A percentile compares a stretch with the other conserved stretches of the same genome.
These are phyloP conservation scores for Gari tellinella DNA, from an alignment of 2,888 invertebrate species.

Conservation along the genomic window DNA sequence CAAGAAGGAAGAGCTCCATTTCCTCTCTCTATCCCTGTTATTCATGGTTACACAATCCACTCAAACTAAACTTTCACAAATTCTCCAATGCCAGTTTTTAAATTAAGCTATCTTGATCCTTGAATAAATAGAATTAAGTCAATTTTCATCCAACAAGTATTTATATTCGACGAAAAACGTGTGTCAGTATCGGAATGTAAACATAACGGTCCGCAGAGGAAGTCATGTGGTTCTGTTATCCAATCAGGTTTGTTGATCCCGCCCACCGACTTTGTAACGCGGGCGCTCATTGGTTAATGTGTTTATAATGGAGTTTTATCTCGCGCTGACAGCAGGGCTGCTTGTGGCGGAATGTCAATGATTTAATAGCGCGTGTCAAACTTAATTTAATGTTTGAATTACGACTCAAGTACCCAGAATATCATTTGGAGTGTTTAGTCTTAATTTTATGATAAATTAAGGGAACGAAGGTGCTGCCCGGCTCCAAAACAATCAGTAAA, in stretches of 20 bases:
- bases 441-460: too few relatives aligned
- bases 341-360: constrained; percentile 5
- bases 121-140: background rate
- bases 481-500: too few relatives aligned
- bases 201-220: constrained; percentile 23
- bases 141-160: background rate
- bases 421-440: too few relatives aligned
- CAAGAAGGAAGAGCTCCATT: constrained; percentile 4
- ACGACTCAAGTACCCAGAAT: too few relatives aligned
- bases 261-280: constrained; percentile 27
- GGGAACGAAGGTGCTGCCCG: too few relatives aligned
- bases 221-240: constrained; percentile 18
- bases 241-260: constrained; percentile 8
- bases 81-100: background rate
- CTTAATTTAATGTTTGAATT: too few relatives aligned
- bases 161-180: background rate
- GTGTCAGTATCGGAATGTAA: constrained; percentile 16
- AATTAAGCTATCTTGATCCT: background rate
- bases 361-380: constrained; percentile 6
- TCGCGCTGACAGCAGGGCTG: background rate
- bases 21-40: constrained; percentile 3
- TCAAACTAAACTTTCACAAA: background rate
- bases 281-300: constrained; percentile 13
- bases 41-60: constrained; percentile 5
- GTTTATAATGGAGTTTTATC: background rate